A percentile compares a stretch with the other conserved stretches of the same genome.
Conservation (phyloP, 2,888 invertebrate species). For the Thymelicus lineola region DNA sequence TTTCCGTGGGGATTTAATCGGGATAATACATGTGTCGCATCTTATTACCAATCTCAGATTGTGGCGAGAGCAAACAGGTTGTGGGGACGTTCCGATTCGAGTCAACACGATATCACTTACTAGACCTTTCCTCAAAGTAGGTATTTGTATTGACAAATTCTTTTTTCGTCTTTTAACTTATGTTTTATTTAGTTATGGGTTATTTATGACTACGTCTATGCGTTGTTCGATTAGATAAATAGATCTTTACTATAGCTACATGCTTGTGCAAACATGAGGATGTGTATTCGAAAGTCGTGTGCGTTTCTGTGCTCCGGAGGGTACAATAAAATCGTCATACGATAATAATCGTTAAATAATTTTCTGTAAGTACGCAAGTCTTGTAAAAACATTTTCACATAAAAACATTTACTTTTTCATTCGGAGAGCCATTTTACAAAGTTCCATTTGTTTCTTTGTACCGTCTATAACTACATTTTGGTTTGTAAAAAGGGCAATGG, state of each 20-base stretch:
- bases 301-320: too few relatives aligned
- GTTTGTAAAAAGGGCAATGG: too few relatives aligned
- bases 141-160: conserved; percentile 39
- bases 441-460: too few relatives aligned
- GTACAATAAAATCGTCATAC: too few relatives aligned
- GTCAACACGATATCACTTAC: conserved; percentile 81
- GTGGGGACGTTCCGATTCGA: conserved; percentile 60
- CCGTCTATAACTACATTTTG: too few relatives aligned
- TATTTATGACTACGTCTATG: conserved; percentile 26
- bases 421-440: too few relatives aligned
- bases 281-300: too few relatives aligned
- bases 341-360: too few relatives aligned
- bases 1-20: conserved; percentile 77
- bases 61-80: conserved; percentile 77
- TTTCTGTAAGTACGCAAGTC: too few relatives aligned
- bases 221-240: neutral
- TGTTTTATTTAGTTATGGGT: too few relatives aligned
- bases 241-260: neutral
- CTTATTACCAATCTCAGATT: conserved; percentile 83
- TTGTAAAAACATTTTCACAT: too few relatives aligned
- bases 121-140: conserved; percentile 67
- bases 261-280: neutral
- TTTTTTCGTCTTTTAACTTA: conserved; percentile 36
- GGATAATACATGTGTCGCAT: conserved; percentile 83
- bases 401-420: too few relatives aligned